Conservation (phyloP, 2,797 vertebrate genomes). For the Varecia variegata region DNA sequence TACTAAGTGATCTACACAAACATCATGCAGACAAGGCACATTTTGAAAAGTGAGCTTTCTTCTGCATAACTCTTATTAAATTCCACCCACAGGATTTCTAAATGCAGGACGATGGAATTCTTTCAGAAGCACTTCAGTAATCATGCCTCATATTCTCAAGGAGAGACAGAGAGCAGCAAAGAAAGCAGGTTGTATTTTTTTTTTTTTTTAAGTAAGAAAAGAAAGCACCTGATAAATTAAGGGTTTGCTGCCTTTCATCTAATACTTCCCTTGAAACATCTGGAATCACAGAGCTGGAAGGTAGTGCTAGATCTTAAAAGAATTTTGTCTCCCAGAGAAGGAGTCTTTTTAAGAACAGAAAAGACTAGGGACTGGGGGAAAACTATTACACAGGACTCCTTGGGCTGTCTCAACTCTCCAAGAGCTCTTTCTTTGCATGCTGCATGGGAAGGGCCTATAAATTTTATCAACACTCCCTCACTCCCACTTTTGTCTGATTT, state of each 20-base stretch:
- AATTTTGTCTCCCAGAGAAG: not conserved
- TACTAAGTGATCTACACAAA: not conserved
- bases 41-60: slow-evolving; percentile 45
- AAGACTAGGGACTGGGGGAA: too few species aligned
- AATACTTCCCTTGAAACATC: not conserved
- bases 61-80: not conserved
- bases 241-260: not conserved
- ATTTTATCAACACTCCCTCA: not conserved
- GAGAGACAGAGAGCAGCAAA: not conserved
- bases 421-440: not conserved
- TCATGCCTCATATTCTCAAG: slow-evolving; percentile 36
- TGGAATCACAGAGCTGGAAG: not conserved
- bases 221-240: not conserved
- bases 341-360: not conserved
- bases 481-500: not conserved
- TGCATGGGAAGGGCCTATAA: too few species aligned
- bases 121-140: slow-evolving; percentile 43
- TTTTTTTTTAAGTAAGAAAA: not conserved
- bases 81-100: slow-evolving; percentile 38
- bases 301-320: not conserved
- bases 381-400: not conserved
- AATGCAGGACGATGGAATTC: not conserved
- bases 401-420: not conserved
- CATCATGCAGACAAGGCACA: slow-evolving; percentile 1
- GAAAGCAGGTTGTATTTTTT: not conserved